Evolutionary conservation across 2,888 invertebrate genomes (phyloP).

Genomic region (Philereme transversata): DNA sequence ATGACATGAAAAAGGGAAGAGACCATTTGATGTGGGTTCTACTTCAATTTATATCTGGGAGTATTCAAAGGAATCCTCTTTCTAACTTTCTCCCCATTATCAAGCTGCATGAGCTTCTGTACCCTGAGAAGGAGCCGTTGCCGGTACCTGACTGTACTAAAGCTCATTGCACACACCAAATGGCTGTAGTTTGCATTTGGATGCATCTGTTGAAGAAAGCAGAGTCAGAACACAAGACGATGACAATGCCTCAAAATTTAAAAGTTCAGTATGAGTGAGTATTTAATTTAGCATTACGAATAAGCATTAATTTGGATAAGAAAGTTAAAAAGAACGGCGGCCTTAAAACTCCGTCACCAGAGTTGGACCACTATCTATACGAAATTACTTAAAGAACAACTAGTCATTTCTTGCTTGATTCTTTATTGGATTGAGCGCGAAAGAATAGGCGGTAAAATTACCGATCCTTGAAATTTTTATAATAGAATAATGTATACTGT

Average conservation of each 20-base stretch:
- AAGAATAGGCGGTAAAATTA: no score
- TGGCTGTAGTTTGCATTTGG: conserved; percentile 98
- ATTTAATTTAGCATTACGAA: neutral
- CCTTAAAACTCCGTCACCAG: no score
- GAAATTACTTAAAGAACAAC: no score
- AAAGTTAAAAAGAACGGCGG: no score
- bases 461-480: no score
- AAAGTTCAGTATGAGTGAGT: conserved; percentile 92
- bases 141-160: conserved; percentile 95
- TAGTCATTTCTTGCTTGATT: no score
- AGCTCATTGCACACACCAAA: conserved; percentile 93
- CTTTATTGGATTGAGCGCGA: no score
- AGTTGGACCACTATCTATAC: no score
- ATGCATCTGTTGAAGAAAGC: conserved; percentile 97
- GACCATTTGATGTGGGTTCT: conserved; percentile 99
- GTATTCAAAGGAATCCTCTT: conserved; percentile 96
- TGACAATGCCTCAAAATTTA: conserved; percentile 92
- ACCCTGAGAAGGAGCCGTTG: conserved; percentile 95
- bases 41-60: conserved; percentile 98
- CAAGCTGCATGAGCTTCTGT: conserved; percentile 95
- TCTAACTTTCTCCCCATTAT: conserved; percentile 95
- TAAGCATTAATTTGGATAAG: no score
- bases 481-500: no score
- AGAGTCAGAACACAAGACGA: conserved; percentile 91
- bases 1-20: conserved; percentile 93